Percentiles rank a stretch among this genome's conserved stretches.
Evolutionary conservation across 2,113 vertebrate genomes (phyloP).

Genomic region (Thymallus thymallus): DNA sequence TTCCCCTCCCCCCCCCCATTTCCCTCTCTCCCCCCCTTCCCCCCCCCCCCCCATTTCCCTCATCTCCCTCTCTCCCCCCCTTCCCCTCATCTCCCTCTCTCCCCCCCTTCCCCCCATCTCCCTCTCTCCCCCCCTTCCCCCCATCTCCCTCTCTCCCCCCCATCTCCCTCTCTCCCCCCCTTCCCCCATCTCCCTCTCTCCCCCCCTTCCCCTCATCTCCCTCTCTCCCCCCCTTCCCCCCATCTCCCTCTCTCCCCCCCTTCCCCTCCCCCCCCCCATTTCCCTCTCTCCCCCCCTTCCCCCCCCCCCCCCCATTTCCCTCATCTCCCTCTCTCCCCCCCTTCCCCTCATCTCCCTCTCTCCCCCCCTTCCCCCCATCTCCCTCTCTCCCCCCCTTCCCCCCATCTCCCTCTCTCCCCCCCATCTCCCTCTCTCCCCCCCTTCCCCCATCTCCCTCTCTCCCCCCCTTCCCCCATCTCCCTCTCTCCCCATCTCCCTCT

Average conservation of each 20-base stretch:
- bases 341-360: neutral
- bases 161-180: neutral
- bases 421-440: neutral
- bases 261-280: neutral
- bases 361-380: neutral
- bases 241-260: neutral
- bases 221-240: too few species aligned
- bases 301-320: too few species aligned
- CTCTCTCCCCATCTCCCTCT: too few species aligned
- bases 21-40: neutral
- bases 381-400: neutral
- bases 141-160: neutral
- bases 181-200: neutral
- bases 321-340: too few species aligned
- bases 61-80: too few species aligned
- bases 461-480: neutral
- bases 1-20: neutral
- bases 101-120: neutral
- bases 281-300: neutral
- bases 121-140: neutral
- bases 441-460: neutral
- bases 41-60: neutral
- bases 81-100: neutral
- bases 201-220: neutral
- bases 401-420: neutral